Conservation (phyloP, 2,797 vertebrate genomes). For the Psittacula echo region DNA sequence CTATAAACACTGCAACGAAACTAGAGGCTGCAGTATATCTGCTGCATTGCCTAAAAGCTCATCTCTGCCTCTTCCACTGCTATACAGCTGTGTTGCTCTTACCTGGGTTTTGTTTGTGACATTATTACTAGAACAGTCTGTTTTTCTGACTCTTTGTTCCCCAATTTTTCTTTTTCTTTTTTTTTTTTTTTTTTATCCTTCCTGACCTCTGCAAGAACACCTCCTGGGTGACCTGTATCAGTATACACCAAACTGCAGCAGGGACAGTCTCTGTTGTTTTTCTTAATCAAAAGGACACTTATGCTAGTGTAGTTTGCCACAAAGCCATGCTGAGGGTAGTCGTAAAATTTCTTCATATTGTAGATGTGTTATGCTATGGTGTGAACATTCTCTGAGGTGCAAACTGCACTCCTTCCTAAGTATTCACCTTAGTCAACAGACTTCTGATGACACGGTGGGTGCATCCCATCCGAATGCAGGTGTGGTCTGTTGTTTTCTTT, state of each 20-base stretch:
- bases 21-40: background rate
- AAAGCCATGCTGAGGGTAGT: background rate
- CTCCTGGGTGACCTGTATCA: background rate
- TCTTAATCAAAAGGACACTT: background rate
- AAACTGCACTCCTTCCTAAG: background rate
- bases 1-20: background rate
- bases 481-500: background rate
- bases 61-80: background rate
- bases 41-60: background rate
- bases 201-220: background rate
- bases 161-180: too few species aligned
- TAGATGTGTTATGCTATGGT: background rate
- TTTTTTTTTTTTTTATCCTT: background rate
- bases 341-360: background rate
- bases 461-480: too few species aligned
- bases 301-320: background rate
- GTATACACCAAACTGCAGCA: background rate
- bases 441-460: background rate
- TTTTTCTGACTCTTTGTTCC: rapidly evolving
- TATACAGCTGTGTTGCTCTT: background rate
- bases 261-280: background rate
- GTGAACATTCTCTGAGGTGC: background rate
- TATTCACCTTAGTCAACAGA: background rate
- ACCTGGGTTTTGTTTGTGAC: background rate
- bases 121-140: background rate